Base-by-base conservation (phyloP, 2,888 invertebrate genomes). In the Sesia bembeciformis region DNA sequence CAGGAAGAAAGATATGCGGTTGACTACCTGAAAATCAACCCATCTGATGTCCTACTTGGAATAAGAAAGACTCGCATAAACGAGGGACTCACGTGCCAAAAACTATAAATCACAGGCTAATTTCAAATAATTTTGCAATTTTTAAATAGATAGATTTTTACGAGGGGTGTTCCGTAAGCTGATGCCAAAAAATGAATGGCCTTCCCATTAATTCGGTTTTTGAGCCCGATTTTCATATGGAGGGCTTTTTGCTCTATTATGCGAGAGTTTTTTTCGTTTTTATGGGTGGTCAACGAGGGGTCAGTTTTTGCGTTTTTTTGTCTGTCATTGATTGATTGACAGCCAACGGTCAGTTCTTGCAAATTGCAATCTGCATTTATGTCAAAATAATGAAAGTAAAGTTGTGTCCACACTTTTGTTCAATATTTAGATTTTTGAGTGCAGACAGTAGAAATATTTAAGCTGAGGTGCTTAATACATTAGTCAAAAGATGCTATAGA, bases 221-320 rank as follows among this genome's bases (percentile, higher is more conserved):
- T 74, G 67, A 61, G 74, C 23, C 73, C 70, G 66, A 70, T 72
- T 79, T 83, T 81, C 82, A 74, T 64, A 70, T 79, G 77, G 76
- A 61, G 63, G 57, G 57, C 66, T 75, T 77, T 76, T 72, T 46
- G 50, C 39, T 40, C 40, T 57, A 58, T 65, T 65, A 64, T 64
- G 53, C 53, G 46, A 57, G 56, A 58, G 60, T 60, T 74, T 68
- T 58, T 67, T 58, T 52, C 49, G 51, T 64, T 72, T 81, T 81
- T 81, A 72, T 76, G 62, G 69, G 70, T 81, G 88, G 88, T 87
- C 88, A 87, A 80, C 77, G 83, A 84, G 84, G 86, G 88, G 88
- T 87, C 88, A 88, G 80, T 80, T 84, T 83, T 83, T 83, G 81
- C 66, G 67, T 67, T 38, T 41, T n/a, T 68, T 68, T 66, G 62